Base-by-base conservation (phyloP, 1,140 invertebrate genomes). In the Reticulitermes speratus region DNA sequence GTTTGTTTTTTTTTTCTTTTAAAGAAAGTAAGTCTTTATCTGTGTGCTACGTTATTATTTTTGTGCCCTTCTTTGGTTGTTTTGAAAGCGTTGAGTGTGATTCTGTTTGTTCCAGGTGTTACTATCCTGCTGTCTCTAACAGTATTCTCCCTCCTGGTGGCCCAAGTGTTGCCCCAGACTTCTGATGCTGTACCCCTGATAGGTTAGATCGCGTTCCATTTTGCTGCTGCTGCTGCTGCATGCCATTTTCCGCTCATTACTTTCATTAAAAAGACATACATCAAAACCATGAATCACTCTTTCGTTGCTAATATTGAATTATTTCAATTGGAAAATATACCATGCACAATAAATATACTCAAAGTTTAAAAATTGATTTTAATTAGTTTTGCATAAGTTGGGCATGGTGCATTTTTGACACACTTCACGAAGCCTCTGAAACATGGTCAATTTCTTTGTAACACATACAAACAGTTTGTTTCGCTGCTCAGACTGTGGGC, bases 101-200 rank as follows among this genome's bases (percentile, higher is more conserved):
- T 83, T 91, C 89, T 92, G 88, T 91, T 92, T 94, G 94, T 96
- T 96, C 90, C 96, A 99, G 98, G 97, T 96, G 97, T 99, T 91
- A 99, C 98, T 93, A 99, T 99, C 94, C 96, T 99, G 92, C 97
- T 99, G 93, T 99, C 98, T 91, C 96, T 99, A 94, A 99, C 98
- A 93, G 98, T 99, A 93, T 99, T 99, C 95, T 98, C 98, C 92
- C 94, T 99, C 93, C 96, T 99, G 94, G 96, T 99, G 93, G 97
- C 96, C 92, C 95, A 98, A 95, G 96, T 98, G 91, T 98, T 99
- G 92, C 98, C 98, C 91, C 97, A 98, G 93, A 98, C 98, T 90
- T 98, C 97, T 91, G 98, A 99, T 91, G 97, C 98, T 90, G 96
- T 99, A 91, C 98, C 98, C 90, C 94, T 99, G 91, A 97, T 99